Evolutionary conservation across 2,113 vertebrate species (phyloP).

Genomic region (Xenopus borealis): DNA sequence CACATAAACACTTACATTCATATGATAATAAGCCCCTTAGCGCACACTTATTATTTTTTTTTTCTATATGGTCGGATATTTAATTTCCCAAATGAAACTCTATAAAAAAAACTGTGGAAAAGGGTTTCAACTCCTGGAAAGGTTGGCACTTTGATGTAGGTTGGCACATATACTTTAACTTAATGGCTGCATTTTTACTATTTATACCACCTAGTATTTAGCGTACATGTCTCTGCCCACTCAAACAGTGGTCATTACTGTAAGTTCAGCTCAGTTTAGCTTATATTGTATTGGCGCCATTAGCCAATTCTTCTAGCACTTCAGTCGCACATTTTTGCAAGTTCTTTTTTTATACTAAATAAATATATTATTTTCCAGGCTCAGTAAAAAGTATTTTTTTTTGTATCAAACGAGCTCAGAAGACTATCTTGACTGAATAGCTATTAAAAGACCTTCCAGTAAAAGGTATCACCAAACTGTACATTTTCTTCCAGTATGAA

Average conservation of each 20-base stretch:
- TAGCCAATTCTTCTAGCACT: neutral
- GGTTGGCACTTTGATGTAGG: too few species aligned
- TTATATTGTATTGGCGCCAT: neutral
- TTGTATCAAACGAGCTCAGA: neutral
- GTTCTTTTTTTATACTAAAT: neutral
- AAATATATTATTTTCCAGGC: conserved; percentile 16
- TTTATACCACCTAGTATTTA: conserved; percentile 15
- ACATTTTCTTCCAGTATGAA: too few species aligned
- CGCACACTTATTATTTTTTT: too few species aligned
- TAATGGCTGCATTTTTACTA: neutral
- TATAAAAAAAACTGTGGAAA: too few species aligned
- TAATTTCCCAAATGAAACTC: too few species aligned
- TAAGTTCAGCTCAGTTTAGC: neutral
- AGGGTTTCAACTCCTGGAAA: too few species aligned
- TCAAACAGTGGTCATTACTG: too few species aligned
- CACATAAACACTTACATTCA: too few species aligned
- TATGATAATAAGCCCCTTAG: too few species aligned
- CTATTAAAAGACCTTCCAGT: conserved; percentile 28
- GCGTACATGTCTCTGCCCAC: neutral
- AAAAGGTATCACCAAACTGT: too few species aligned
- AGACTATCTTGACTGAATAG: neutral
- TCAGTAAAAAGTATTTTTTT: neutral
- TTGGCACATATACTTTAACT: too few species aligned
- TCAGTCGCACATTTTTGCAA: neutral
- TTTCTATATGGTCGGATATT: too few species aligned